These are phyloP conservation scores for Amphiprion percula DNA, from an alignment of 2,113 vertebrate genomes.

Conservation along the genomic window DNA sequence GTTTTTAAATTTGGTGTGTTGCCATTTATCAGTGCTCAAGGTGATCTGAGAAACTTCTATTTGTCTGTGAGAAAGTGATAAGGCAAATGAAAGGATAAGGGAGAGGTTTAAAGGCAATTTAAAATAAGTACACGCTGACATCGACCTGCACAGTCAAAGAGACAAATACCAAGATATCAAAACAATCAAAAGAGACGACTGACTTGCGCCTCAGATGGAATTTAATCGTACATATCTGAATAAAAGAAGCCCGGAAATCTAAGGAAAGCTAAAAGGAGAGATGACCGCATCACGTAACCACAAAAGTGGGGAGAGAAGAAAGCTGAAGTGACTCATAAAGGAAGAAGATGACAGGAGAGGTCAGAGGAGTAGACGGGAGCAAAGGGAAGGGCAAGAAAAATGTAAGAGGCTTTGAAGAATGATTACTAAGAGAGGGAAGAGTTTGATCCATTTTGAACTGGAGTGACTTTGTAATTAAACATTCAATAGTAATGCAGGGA, in stretches of 20 bases:
- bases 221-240: not conserved
- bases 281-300: slow-evolving; percentile 17
- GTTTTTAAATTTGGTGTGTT: slow-evolving; percentile 17
- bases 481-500: slow-evolving; percentile 38
- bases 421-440: slow-evolving; percentile 19
- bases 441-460: slow-evolving; percentile 47
- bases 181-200: not conserved
- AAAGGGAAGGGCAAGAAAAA: slow-evolving; percentile 25
- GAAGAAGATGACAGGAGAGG: slow-evolving; percentile 37
- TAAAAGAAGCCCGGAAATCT: not conserved
- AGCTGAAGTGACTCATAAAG: slow-evolving; percentile 35
- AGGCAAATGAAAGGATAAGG: not conserved
- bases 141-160: not conserved
- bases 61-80: slow-evolving; percentile 4
- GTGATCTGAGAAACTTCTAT: not conserved
- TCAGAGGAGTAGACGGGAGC: slow-evolving; percentile 20
- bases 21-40: not conserved
- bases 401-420: slow-evolving; percentile 20
- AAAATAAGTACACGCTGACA: not conserved
- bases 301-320: slow-evolving; percentile 2
- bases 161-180: slow-evolving; percentile 18
- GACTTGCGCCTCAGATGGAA: not conserved
- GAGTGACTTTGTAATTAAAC: slow-evolving; percentile 46
- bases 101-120: not conserved
- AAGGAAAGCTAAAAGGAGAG: slow-evolving; percentile 18